Base-by-base conservation (phyloP, 2,888 invertebrate genomes). In the Drosophila gaucha region DNA sequence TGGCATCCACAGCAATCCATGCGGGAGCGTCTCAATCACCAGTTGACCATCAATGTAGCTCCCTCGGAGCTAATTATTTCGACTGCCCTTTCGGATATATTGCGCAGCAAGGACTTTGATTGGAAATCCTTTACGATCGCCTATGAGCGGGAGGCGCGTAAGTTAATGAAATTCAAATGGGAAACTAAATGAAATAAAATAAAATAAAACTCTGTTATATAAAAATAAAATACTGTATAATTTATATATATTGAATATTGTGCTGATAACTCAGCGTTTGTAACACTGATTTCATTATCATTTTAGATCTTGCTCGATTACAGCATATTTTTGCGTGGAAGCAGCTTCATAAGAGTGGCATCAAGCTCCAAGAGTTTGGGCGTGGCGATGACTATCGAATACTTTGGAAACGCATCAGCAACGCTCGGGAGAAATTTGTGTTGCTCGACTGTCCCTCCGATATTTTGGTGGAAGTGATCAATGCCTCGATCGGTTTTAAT, bases 71-170 rank as follows among this genome's bases (percentile, higher is more conserved):
- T 93, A 14, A 92, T 93, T 33, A 91, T 96, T 24, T 93, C 95
- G n/a, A 90, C 93, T 91, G 96, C 96, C 12, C 95, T 95, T 80
- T 94, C 94, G 5, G 95, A 95, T 89, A 92, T 97, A 51, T 93
- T 97, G 18, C 93, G 94, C 63, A 94, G 94, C 73, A 75, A 70
- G 8, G 49, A 46, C 4, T 95, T 95, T 90, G 94, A 94, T 79
- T 97, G 97, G 97, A 94, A 94, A 80, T 93, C 94, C 64, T 97
- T 96, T 88, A 96, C 96, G 12, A 95, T 96, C 44, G 93, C 97
- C 63, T 97, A 97, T 90, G 97, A 97, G 92, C 95, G 95, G 89
- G 94, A 95, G 89, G 94, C 95, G 89, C 96, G 96, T 94, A 80
- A 77, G 83, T 87, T 1, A 28, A 22, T 24, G 5, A 39, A n/a